Evolutionary conservation across 1,140 invertebrate genomes (phyloP), one percentile per base, ranked within the genome.

Genomic region (Neodiprion lecontei): DNA sequence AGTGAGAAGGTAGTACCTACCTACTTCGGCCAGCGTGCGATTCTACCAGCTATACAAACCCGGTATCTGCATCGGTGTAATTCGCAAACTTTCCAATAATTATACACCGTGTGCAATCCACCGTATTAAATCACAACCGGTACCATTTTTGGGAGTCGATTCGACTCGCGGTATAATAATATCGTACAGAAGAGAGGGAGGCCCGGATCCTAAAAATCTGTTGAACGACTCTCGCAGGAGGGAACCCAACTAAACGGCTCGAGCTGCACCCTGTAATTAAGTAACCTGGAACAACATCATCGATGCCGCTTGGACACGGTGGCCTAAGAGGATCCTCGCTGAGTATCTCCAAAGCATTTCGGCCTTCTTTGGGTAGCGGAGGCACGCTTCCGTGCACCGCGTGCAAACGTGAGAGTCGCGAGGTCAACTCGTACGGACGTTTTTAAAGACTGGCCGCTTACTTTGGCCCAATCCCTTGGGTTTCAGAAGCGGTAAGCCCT

Each of bases 401-500:
- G 53, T 61, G 53, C 53, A 61, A 61, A 61, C 53, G 53, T 61
- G 53, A 61, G 53, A 61, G 53, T 61, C 53, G 53, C 53, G 53
- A 61, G 53, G 53, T 61, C 53, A 61, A 9, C 53, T 61, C 53
- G 53, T 14, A 40, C 28, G 28, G 28, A 61, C 4, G 53, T 61
- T 14, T 61, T 61, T 61, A 61, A 61, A 61, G 53, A 14, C 53
- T 61, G 11, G 53, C 11, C 53, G 11, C 11, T 17, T 61, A 61
- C 53, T 61, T 61, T 12, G n/a, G n/a, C 11, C 9, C n/a, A 9
- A 61, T 17, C 53, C 53, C 53, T 5, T 61, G 53, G n/a, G 53
- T 61, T 9, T 61, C 53, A 12, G n/a, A 61, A 61, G 53, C n/a
- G 53, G 53, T 17, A 17, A 61, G n/a, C 53, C 53, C 53, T 61